These are phyloP conservation scores for Carassius auratus DNA, from an alignment of 2,113 vertebrate genomes.

Conservation along the genomic window DNA sequence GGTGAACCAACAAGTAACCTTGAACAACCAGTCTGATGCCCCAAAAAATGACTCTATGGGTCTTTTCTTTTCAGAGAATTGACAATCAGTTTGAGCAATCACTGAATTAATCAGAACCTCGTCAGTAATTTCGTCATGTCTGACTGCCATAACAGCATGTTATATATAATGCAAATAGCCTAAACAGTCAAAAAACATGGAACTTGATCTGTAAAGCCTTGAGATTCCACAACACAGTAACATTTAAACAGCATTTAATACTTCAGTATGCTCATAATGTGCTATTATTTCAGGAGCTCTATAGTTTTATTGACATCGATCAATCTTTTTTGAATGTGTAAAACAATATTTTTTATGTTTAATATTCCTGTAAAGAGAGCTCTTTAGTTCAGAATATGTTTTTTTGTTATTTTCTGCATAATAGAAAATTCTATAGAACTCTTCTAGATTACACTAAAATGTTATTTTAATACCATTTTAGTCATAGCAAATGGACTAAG, in stretches of 20 bases:
- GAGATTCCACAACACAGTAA: neutral
- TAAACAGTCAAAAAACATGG: neutral
- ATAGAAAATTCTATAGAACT: neutral
- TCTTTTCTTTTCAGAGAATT: neutral
- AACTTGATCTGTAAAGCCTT: neutral
- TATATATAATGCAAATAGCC: neutral
- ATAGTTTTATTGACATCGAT: neutral
- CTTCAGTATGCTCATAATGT: too few species aligned
- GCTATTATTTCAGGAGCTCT: neutral
- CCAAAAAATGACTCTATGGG: neutral
- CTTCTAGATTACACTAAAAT: neutral
- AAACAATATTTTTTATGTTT: too few species aligned
- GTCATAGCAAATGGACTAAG: neutral
- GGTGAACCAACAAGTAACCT: neutral
- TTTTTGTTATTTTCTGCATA: neutral
- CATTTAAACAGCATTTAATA: neutral
- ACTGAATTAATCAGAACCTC: neutral
- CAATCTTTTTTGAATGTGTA: too few species aligned
- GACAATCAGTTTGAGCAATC: neutral
- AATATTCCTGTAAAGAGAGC: too few species aligned
- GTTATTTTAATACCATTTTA: neutral
- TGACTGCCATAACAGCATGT: neutral
- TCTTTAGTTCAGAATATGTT: too few species aligned
- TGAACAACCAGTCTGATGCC: neutral
- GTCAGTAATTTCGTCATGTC: neutral